These are phyloP conservation scores for Elegia similella DNA, from an alignment of 2,888 invertebrate genomes.

Conservation along the genomic window DNA sequence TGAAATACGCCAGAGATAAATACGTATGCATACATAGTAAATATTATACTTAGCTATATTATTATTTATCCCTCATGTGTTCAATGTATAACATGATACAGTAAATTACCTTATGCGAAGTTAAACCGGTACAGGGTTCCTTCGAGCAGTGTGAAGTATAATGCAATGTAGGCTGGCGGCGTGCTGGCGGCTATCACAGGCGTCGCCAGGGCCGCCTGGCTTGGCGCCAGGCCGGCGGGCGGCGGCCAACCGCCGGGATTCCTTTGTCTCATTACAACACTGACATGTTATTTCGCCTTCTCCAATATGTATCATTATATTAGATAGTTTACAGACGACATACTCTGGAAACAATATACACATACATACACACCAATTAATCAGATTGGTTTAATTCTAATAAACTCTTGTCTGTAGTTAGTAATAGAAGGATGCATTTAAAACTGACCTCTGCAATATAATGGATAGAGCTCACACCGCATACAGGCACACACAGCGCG, in stretches of 20 bases:
- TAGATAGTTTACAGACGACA: neutral
- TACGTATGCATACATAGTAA: neutral
- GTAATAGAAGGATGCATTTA: neutral
- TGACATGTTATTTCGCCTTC: conserved; percentile 32
- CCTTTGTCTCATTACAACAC: conserved; percentile 77
- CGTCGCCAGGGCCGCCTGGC: conserved; percentile 80
- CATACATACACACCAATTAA: neutral
- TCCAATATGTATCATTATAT: neutral
- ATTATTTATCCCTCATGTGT: neutral
- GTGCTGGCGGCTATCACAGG: conserved; percentile 67
- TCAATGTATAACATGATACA: neutral
- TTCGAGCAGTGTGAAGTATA: conserved; percentile 12
- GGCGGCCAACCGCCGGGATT: conserved; percentile 76
- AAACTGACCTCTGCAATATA: conserved; percentile 8
- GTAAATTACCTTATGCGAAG: neutral
- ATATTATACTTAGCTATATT: neutral
- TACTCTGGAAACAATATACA: neutral
- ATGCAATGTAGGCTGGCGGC: conserved; percentile 49
- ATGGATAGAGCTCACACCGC: neutral
- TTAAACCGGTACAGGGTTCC: conserved; percentile 3
- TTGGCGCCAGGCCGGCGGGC: conserved; percentile 80
- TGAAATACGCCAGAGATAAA: neutral
- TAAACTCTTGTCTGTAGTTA: neutral
- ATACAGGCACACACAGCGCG: neutral
- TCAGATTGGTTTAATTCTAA: neutral